Evolutionary conservation across 2,113 vertebrate genomes (phyloP).

Genomic region (Okapia johnstoni): DNA sequence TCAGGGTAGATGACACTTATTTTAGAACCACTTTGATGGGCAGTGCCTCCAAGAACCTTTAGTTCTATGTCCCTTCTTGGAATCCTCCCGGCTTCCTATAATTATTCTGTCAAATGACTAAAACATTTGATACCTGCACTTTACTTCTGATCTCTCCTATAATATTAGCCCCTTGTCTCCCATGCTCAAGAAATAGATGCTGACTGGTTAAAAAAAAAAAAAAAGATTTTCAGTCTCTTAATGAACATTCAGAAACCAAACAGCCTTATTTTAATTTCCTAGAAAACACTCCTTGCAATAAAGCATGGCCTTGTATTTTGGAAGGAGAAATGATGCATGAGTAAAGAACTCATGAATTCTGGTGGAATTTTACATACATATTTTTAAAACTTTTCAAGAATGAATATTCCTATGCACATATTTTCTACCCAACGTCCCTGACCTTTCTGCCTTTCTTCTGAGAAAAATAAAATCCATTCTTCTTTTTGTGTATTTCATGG

Average conservation of each 20-base stretch:
- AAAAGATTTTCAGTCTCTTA: neutral
- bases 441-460: conserved; percentile 27
- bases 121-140: neutral
- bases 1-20: neutral
- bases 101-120: neutral
- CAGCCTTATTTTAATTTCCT: neutral
- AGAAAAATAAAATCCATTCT: neutral
- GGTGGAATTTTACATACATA: neutral
- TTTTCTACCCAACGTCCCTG: neutral
- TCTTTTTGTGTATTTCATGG: conserved; percentile 44
- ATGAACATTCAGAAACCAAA: neutral
- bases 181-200: neutral
- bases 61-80: neutral
- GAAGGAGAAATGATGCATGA: neutral
- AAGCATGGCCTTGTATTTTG: neutral
- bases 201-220: neutral
- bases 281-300: neutral
- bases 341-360: neutral
- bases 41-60: no score
- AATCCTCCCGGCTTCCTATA: neutral
- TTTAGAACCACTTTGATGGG: neutral
- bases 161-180: neutral
- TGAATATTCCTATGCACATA: neutral
- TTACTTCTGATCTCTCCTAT: neutral
- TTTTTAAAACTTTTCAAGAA: neutral